Conservation (phyloP, 2,113 vertebrate genomes). For the Trochalopteron elliotii region DNA sequence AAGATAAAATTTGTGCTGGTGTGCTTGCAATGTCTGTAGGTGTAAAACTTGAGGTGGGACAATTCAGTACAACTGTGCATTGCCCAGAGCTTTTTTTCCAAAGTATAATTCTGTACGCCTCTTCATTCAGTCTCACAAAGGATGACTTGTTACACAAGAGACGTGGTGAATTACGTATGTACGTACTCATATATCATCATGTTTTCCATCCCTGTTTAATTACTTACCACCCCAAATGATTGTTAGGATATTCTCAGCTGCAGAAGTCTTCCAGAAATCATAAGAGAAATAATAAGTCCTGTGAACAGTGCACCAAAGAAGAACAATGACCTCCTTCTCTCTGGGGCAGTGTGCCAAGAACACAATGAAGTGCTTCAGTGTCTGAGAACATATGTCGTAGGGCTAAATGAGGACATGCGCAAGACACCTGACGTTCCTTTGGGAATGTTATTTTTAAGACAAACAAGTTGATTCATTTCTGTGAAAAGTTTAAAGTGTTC, state of each 20-base stretch:
- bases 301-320: slow-evolving; percentile 2
- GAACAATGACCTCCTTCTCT: slow-evolving; percentile 3
- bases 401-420: slow-evolving; percentile 7
- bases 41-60: not conserved
- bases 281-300: not conserved
- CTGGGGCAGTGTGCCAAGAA: not conserved
- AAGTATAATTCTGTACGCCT: not conserved
- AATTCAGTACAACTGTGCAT: not conserved
- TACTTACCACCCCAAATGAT: slow-evolving; percentile 17
- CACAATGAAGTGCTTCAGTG: slow-evolving; percentile 9
- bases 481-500: not conserved
- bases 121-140: not conserved
- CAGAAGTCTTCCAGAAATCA: slow-evolving; percentile 24
- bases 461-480: slow-evolving; percentile 21
- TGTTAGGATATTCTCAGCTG: slow-evolving; percentile 14
- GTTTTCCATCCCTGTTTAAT: slow-evolving; percentile 34
- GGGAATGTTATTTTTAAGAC: not conserved
- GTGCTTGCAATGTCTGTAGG: not conserved
- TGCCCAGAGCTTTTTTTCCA: not conserved
- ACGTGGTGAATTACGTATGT: not conserved
- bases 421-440: slow-evolving; percentile 45
- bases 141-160: not conserved
- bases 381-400: slow-evolving; percentile 25
- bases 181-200: not conserved
- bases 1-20: not conserved